These are phyloP conservation scores for Scomber colias DNA, from an alignment of 2,113 vertebrate species.

Conservation along the genomic window DNA sequence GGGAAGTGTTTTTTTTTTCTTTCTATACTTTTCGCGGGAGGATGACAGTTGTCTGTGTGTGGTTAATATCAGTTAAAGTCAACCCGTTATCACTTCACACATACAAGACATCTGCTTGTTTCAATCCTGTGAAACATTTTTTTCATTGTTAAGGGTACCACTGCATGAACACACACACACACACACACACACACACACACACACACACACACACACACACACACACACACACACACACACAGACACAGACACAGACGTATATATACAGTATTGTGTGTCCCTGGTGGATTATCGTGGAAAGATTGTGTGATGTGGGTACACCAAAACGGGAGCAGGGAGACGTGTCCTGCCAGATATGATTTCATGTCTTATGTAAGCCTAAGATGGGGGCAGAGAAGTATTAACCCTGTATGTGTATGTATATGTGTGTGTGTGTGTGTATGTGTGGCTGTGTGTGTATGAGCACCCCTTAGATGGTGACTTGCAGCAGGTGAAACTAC, in stretches of 20 bases:
- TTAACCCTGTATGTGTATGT: constrained; percentile 46
- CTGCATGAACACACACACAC: not conserved
- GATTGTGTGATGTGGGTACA: constrained; percentile 67
- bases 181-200: too few relatives aligned
- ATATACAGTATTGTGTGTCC: constrained; percentile 34
- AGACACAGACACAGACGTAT: not conserved
- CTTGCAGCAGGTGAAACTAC: constrained; percentile 28
- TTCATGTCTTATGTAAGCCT: constrained; percentile 76
- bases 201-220: too few relatives aligned
- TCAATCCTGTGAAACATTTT: not conserved
- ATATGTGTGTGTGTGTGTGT: constrained; percentile 12
- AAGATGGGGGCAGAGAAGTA: constrained; percentile 58
- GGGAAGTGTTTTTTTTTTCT: constrained; percentile 13
- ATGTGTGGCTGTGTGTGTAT: not conserved
- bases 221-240: too few relatives aligned
- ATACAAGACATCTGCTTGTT: not conserved
- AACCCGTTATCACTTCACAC: constrained; percentile 7
- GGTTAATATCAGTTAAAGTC: constrained; percentile 15
- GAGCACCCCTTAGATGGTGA: not conserved
- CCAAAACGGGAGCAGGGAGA: constrained; percentile 61
- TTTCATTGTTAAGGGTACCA: not conserved
- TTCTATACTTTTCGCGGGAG: constrained; percentile 1
- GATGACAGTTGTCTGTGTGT: not conserved
- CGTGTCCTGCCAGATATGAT: constrained; percentile 78
- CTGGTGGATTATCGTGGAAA: constrained; percentile 67